Base-by-base conservation (phyloP, 2,113 vertebrate genomes). In the Bubo blakistoni region DNA sequence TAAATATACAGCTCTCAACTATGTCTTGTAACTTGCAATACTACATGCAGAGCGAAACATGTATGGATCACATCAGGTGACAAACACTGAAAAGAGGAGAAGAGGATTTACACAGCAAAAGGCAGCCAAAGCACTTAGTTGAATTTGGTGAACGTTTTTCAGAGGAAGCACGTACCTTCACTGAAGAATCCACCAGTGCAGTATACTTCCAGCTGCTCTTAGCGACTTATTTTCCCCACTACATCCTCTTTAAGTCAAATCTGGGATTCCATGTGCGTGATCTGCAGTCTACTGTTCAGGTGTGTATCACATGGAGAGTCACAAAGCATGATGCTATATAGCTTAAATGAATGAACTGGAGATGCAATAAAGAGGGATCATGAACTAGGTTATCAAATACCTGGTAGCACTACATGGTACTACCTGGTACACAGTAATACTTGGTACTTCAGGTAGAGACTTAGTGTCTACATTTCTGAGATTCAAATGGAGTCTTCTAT, bases 31-130 rank as follows among this genome's bases (percentile, higher is more conserved):
- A 46, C 9, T 72, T 55, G 19, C 24, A 65, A 55, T 4, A 3
- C 54, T 34, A 54, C 2, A 1, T 4, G 11, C 10, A 69, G 25
- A 69, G 16, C 1, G 0, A 79, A 94, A 73, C 5, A 12, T 0
- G 2, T 47, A 25, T 46, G 58, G 36, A 80, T 34, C 13, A 38
- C 27, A 62, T 24, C 7, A 36, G 36, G 27, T 38, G 34, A 82
- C 18, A 76, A n/a, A 70, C 11, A 69, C 3, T 27, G 40, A 38
- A 46, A 81, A 72, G 32, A 74, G 22, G 36, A 38, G 42, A 81
- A 72, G n/a, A 74, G 22, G 17, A 59, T 21, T 65, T 51, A 57
- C 16, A 47, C 7, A 62, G 63, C 18, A 73, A 72, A 86, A 76
- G 17, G 29, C 9, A 10, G 32, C 38, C 74, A 59, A 88, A 84